Percentiles rank a stretch among this genome's conserved stretches.
Conservation (phyloP, 2,797 vertebrate genomes). For the Brotula barbata region DNA sequence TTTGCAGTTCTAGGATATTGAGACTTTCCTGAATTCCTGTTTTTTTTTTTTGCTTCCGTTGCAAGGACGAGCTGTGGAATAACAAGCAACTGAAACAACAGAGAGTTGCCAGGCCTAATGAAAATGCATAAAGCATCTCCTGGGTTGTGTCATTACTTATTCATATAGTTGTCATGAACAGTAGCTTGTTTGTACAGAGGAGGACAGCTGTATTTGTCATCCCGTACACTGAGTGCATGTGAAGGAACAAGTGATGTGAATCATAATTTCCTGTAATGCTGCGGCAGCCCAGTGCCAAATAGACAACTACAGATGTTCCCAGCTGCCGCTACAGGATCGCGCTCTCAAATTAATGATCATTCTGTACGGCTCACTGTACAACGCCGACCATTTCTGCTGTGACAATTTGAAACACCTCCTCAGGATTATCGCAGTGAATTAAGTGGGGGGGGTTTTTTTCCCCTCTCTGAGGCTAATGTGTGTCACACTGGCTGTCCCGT, state of each 20-base stretch:
- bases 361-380: constrained; percentile 7
- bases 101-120: constrained; percentile 33
- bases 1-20: too few species aligned
- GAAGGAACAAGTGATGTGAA: constrained; percentile 41
- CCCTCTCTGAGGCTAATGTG: constrained; percentile 37
- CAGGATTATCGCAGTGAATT: constrained; percentile 18
- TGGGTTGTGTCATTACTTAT: constrained; percentile 60
- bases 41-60: constrained; percentile 28
- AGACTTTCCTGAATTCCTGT: too few species aligned
- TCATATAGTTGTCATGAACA: constrained; percentile 69
- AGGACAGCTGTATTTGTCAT: constrained; percentile 69
- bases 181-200: constrained; percentile 46
- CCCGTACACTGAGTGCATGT: constrained; percentile 26
- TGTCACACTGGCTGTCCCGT: constrained; percentile 32
- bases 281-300: constrained; percentile 12
- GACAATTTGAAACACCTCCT: constrained; percentile 4
- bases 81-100: constrained; percentile 32
- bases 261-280: constrained; percentile 36
- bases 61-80: constrained; percentile 46
- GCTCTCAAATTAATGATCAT: constrained; percentile 4
- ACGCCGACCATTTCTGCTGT: background rate
- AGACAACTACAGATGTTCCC: constrained; percentile 26
- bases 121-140: constrained; percentile 54
- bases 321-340: constrained; percentile 44
- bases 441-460: constrained; percentile 8